Base-by-base conservation (phyloP, 2,113 vertebrate species). In the Leptobrachium leishanense region DNA sequence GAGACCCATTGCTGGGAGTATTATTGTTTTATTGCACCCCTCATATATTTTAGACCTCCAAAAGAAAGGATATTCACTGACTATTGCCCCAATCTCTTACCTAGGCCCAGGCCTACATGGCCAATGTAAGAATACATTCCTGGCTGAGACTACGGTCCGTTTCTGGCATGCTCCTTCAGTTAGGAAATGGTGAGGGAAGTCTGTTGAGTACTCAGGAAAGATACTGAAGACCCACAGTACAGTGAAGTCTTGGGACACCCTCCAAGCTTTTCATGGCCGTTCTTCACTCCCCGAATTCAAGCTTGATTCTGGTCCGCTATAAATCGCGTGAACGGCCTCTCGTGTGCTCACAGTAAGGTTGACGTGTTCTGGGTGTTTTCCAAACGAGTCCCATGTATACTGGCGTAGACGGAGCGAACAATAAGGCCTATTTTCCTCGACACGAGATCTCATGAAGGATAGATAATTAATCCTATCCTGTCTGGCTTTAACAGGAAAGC, bases 391-490 rank as follows among this genome's bases (percentile, higher is more conserved):
- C 55, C 55, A 59, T 4, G 55, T 12, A 11, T 13, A 15, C 55
- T 15, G 6, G 55, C 55, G 13, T 59, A 12, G 10, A 59, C 11
- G 0, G 11, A 59, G 55, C 55, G 13, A 12, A 2, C 13, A 59
- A 59, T 59, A 59, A 59, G 55, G 10, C 13, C 55, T 12, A 59
- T 59, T 59, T 2, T 59, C 13, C 11, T 12, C 9, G 55, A 15
- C 55, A 59, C 11, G 13, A 59, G 55, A 59, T 59, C 10, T 8
- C 1, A 59, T 59, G 55, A 15, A 59, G 6, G 55, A 59, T 15
- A 12, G 55, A 10, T 59, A 59, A 59, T 59, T 59, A 59, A 59
- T 59, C 55, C 55, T 59, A 59, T 59, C 55, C 55, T 59, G 55
- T 59, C 55, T 11, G 55, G 55, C 13, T 59, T 15, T 8, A 15